Percentiles rank a stretch among this genome's conserved stretches.
Conservation (phyloP, 1,140 invertebrate genomes). For the Triops longicaudatus region DNA sequence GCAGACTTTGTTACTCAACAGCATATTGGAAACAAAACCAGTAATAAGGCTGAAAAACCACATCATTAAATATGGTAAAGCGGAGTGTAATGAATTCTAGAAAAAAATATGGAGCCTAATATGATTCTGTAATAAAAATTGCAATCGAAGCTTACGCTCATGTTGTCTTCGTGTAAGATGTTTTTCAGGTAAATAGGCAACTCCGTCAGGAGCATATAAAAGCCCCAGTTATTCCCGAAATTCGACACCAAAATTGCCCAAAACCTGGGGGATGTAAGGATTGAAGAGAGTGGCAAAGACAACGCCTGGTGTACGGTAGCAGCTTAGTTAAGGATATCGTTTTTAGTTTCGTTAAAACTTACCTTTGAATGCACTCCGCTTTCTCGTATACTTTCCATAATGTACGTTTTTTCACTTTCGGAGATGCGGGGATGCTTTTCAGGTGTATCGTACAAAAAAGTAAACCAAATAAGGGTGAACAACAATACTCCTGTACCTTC, state of each 20-base stretch:
- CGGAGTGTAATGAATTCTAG: conserved; percentile 78
- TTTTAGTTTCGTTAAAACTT: neutral
- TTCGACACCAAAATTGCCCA: conserved; percentile 56
- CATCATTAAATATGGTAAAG: conserved; percentile 77
- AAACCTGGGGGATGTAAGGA: conserved; percentile 56
- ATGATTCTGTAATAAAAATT: neutral
- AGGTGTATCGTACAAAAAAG: conserved; percentile 44
- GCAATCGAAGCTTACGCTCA: conserved; percentile 52
- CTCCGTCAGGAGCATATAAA: conserved; percentile 75
- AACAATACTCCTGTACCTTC: conserved; percentile 58
- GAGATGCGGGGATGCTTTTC: conserved; percentile 43
- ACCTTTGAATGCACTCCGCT: neutral
- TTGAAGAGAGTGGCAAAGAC: conserved; percentile 35
- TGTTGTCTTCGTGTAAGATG: conserved; percentile 84
- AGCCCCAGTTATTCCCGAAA: conserved; percentile 65
- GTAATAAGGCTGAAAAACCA: conserved; percentile 64
- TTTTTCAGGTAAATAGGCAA: conserved; percentile 94
- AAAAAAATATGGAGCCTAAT: conserved; percentile 30
- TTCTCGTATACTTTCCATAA: conserved; percentile 35
- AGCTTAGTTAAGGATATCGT: neutral
- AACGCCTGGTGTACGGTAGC: conserved; percentile 22
- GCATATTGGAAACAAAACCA: conserved; percentile 58
- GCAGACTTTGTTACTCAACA: conserved; percentile 52
- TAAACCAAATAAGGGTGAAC: conserved; percentile 45
- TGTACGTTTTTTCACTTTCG: conserved; percentile 44